Evolutionary conservation across 2,113 vertebrate species (phyloP), one percentile per base, ranked within the genome.

Genomic region (Scytalopus superciliaris): DNA sequence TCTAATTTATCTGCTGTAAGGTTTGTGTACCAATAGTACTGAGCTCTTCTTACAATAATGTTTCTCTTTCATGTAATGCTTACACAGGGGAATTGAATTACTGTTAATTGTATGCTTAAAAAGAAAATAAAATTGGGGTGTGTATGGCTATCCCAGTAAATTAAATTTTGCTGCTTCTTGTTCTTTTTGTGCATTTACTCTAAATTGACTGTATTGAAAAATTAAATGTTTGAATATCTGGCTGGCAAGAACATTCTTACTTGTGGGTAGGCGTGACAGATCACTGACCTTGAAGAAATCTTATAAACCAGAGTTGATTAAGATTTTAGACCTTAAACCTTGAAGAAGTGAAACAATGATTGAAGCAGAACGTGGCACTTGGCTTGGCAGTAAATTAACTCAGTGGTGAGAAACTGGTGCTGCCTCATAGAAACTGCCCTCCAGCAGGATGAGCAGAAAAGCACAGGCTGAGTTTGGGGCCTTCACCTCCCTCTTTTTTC

Each of bases 1-100:
- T 94, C 94, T 93, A 92, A 95, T 97, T 97, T 94, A 94, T 98
- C 97, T 95, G 74, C 68, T 57, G 18, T 95, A 92, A 95, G 89
- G 70, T 96, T 97, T 96, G 84, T 97, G 63, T 91, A 94, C 92
- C 93, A 90, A 50, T 75, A 96, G 83, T 45, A 75, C 42, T 52
- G 40, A 84, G 87, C 50, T 93, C 64, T 72, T 95, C 83, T 94
- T 93, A 44, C 84, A 84, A 45, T 80, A 90, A 47, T 50, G 84
- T 95, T 86, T 92, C 52, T 90, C 76, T 89, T 93, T 25, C 44
- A n/a, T 75, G 68, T 73, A 68, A 57, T 80, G 63, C 39, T 74
- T 93, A 49, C 69, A 42, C 67, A 69, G 52, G 55, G 55, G 86
- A 94, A 92, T 95, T 74, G 90, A 94, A 93, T 90, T 79, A 52